Evolutionary conservation across 2,888 invertebrate species (phyloP).

Genomic region (Drosophila antonietae): DNA sequence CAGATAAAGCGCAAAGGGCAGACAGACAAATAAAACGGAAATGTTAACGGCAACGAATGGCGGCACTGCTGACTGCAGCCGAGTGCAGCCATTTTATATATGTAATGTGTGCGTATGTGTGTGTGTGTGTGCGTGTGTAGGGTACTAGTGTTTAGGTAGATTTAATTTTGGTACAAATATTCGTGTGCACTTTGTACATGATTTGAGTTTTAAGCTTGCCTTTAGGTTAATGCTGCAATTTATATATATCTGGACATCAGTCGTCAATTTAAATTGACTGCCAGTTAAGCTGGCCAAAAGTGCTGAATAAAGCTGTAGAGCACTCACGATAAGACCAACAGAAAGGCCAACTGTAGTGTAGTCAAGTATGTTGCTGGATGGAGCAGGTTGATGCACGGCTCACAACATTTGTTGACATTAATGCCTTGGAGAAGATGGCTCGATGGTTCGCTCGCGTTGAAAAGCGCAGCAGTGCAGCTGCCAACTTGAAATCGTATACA

Average conservation of each 20-base stretch:
- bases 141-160: constrained; percentile 33
- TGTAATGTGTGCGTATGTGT: not conserved
- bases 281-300: constrained; percentile 24
- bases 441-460: constrained; percentile 30
- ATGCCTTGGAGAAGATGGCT: constrained; percentile 53
- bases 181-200: constrained; percentile 58
- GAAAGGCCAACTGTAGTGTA: not conserved
- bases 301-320: constrained; percentile 1
- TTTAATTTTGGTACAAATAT: constrained; percentile 32
- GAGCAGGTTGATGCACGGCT: not conserved
- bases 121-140: constrained; percentile 2
- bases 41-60: constrained; percentile 79
- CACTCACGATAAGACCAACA: constrained; percentile 21
- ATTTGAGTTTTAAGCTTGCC: constrained; percentile 67
- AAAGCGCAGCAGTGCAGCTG: constrained; percentile 54
- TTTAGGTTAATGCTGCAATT: constrained; percentile 73
- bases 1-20: constrained; percentile 60
- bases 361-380: constrained; percentile 22
- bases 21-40: constrained; percentile 75
- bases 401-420: constrained; percentile 70
- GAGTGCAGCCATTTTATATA: constrained; percentile 57
- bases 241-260: constrained; percentile 59
- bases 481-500: constrained; percentile 36
- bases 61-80: constrained; percentile 55
- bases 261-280: constrained; percentile 66